Evolutionary conservation across 2,113 vertebrate species (phyloP).

Genomic region (Urocolius indicus): DNA sequence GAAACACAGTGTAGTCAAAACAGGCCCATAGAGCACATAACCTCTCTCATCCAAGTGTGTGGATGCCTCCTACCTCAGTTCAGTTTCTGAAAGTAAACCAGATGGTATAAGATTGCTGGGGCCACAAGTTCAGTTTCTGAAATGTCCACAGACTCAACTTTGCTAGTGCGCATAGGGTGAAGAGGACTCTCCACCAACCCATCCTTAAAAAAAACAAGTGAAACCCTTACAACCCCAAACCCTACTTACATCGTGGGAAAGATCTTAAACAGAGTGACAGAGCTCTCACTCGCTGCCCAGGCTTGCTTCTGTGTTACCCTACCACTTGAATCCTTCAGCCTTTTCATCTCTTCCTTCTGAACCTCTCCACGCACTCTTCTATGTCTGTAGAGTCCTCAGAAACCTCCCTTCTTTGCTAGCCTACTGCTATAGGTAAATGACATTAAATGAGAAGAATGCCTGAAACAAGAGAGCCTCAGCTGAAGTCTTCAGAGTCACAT

Average conservation of each 20-base stretch:
- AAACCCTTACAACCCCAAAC: background rate
- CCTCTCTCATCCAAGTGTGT: background rate
- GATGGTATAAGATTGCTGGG: background rate
- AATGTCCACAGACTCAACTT: background rate
- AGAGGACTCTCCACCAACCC: background rate
- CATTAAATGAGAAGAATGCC: background rate
- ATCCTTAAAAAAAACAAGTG: background rate
- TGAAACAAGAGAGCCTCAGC: background rate
- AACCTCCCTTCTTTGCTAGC: background rate
- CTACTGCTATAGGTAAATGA: background rate
- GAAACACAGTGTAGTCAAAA: rapidly evolving
- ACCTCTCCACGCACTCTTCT: background rate
- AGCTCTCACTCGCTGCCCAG: background rate
- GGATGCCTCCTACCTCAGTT: background rate
- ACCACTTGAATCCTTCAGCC: background rate
- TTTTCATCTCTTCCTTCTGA: background rate
- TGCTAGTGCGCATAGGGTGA: background rate
- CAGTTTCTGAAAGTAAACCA: background rate
- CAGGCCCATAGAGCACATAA: background rate
- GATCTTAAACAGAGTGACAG: background rate
- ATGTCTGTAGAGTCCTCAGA: background rate
- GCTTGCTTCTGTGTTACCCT: background rate
- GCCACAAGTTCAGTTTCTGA: background rate
- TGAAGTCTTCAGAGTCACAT: background rate
- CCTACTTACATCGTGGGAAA: background rate